phyloP scores from a whole-genome alignment of 2,797 vertebrate genomes.

The Crypturellus tataupa region DNA sequence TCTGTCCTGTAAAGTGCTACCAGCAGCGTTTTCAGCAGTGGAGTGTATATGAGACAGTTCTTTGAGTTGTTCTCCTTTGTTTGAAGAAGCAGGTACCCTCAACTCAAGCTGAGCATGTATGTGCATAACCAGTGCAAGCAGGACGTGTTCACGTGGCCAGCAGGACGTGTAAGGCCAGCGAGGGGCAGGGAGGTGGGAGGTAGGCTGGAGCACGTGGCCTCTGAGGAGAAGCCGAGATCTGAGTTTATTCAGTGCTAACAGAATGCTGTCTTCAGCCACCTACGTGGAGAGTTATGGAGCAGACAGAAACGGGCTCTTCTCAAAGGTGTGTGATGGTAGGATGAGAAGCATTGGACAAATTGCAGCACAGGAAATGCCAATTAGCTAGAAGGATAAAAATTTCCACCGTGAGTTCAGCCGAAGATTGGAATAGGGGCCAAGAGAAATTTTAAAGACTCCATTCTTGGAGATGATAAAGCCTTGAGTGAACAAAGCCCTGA shows the following conservation, averaged over 20 bases:
- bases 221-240: background rate
- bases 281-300: background rate
- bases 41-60: background rate
- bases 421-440: background rate
- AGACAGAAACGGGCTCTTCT: background rate
- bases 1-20: background rate
- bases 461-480: background rate
- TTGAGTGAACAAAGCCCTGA: background rate
- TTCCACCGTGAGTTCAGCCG: background rate
- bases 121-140: background rate
- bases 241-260: background rate
- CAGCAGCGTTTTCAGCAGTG: background rate
- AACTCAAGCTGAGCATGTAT: background rate
- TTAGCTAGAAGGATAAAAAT: background rate
- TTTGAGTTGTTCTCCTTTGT: background rate
- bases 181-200: background rate
- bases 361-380: background rate
- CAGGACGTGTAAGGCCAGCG: background rate
- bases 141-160: accelerated
- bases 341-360: background rate
- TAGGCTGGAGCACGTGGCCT: accelerated
- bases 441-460: background rate
- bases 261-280: background rate
- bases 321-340: accelerated
- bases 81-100: background rate